Percentiles rank a stretch among this genome's conserved stretches.
These are phyloP conservation scores for Pygoscelis adeliae DNA, from an alignment of 2,113 vertebrate species.

Conservation along the genomic window DNA sequence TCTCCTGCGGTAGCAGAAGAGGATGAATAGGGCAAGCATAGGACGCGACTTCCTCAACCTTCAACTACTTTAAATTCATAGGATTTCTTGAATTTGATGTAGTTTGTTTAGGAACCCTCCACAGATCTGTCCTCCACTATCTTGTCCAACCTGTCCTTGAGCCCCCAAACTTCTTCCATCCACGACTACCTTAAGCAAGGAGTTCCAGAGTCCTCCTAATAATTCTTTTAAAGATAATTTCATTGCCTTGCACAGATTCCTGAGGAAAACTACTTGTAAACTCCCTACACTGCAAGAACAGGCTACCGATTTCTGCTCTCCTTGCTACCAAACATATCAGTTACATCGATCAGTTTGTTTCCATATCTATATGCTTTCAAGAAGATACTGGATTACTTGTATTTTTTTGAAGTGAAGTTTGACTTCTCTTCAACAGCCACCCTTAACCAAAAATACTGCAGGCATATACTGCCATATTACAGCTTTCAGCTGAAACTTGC, in stretches of 20 bases:
- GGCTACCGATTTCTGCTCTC: not conserved
- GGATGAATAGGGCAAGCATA: not conserved
- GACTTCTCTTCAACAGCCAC: not conserved
- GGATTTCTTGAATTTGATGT: not conserved
- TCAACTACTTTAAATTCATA: not conserved
- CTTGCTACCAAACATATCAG: not conserved
- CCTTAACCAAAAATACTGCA: not conserved
- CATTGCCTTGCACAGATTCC: not conserved
- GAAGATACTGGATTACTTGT: not conserved
- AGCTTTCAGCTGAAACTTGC: not conserved
- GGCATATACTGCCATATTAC: rapidly evolving
- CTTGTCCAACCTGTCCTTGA: not conserved
- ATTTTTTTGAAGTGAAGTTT: not conserved
- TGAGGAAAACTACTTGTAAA: not conserved
- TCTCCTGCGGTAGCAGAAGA: not conserved
- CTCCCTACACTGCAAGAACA: not conserved
- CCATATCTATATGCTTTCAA: not conserved
- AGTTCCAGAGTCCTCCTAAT: not conserved
- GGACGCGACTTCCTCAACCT: not conserved
- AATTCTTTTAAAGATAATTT: not conserved
- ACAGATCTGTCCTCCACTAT: not conserved
- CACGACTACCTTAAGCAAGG: not conserved
- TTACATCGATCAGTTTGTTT: not conserved
- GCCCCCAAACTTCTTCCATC: not conserved
- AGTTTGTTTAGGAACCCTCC: not conserved